A percentile compares a stretch with the other conserved stretches of the same genome.
These are phyloP conservation scores for Monopterus albus DNA, from an alignment of 2,113 vertebrate genomes.

Conservation along the genomic window DNA sequence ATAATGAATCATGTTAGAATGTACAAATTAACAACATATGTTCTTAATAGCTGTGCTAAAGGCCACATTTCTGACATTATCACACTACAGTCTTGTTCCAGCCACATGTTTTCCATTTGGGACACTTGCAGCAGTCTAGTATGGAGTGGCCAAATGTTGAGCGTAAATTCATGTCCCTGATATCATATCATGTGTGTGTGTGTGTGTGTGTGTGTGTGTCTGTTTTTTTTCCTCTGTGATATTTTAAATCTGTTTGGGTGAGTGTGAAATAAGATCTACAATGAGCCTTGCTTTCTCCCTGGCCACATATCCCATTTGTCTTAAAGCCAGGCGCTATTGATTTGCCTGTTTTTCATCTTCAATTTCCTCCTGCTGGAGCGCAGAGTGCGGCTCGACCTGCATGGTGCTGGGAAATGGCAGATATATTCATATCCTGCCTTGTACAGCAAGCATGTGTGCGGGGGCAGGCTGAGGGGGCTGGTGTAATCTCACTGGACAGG, in stretches of 20 bases:
- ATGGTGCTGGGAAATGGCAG: conserved; percentile 13
- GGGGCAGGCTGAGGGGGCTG: conserved; percentile 62
- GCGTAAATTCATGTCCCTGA: not conserved
- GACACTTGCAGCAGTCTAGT: not conserved
- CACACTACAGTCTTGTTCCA: not conserved
- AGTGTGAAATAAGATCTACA: conserved; percentile 37
- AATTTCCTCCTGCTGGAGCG: conserved; percentile 45
- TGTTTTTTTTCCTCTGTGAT: conserved; percentile 2
- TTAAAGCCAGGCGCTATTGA: conserved; percentile 41
- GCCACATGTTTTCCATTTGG: not conserved
- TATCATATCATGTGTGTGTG: not conserved
- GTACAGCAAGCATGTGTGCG: conserved; percentile 62
- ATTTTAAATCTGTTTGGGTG: conserved; percentile 35
- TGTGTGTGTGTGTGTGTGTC: not conserved
- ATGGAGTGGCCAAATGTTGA: not conserved
- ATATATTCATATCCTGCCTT: conserved; percentile 59
- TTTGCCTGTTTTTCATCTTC: conserved; percentile 41
- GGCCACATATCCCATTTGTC: conserved; percentile 31
- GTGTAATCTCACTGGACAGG: conserved; percentile 60
- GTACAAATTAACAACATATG: no score
- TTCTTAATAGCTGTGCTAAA: no score
- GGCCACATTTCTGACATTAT: no score
- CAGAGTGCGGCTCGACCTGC: conserved; percentile 34
- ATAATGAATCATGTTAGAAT: not conserved
- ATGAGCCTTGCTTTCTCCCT: conserved; percentile 9